phyloP scores from a whole-genome alignment of 2,797 vertebrate genomes.

The Propithecus deckenii region DNA sequence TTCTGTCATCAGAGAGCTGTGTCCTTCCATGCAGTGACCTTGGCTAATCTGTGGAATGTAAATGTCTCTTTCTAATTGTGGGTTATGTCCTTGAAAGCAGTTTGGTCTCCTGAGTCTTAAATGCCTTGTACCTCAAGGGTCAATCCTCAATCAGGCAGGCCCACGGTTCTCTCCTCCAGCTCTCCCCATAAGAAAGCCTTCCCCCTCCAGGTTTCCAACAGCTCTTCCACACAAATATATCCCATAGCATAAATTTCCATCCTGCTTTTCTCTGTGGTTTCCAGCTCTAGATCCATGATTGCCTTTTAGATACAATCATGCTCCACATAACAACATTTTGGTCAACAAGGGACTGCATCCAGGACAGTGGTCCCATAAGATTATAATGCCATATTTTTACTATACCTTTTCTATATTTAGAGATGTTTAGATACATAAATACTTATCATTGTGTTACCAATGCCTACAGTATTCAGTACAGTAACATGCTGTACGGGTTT shows the following conservation, averaged over 20 bases:
- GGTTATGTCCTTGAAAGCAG: neutral
- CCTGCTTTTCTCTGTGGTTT: neutral
- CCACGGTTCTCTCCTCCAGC: neutral
- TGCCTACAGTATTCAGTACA: neutral
- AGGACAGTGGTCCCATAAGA: neutral
- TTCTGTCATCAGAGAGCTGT: neutral
- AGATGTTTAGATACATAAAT: neutral
- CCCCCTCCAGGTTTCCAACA: neutral
- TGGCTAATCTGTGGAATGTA: neutral
- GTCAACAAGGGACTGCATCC: neutral
- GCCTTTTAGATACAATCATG: neutral
- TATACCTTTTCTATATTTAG: neutral
- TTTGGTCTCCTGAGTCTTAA: neutral
- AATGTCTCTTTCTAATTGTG: neutral
- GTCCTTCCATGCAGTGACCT: neutral
- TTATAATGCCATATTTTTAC: neutral
- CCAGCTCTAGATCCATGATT: neutral
- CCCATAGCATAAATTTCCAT: neutral
- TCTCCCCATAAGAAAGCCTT: neutral
- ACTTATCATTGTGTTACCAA: neutral
- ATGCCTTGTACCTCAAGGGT: neutral
- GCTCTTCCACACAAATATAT: neutral
- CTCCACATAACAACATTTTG: neutral
- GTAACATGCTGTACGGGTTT: neutral
- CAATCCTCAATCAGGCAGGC: neutral